Evolutionary conservation across 2,113 vertebrate species (phyloP).

Genomic region (Charadrius vociferus): DNA sequence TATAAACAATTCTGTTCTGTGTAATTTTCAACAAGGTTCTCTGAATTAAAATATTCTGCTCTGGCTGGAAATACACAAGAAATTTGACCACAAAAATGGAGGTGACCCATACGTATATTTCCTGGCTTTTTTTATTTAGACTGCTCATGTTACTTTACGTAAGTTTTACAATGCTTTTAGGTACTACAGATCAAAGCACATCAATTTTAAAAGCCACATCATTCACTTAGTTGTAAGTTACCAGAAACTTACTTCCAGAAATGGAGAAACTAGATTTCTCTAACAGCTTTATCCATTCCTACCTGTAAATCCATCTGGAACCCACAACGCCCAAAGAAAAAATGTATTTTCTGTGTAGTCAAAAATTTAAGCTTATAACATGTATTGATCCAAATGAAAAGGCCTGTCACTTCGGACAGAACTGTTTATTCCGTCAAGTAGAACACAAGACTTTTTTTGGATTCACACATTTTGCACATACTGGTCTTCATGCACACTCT

Average conservation of each 20-base stretch:
- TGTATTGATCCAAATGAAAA: neutral
- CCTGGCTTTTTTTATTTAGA: neutral
- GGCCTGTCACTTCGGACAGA: neutral
- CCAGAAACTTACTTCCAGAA: neutral
- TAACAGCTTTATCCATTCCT: neutral
- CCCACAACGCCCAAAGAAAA: neutral
- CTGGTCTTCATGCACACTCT: slow-evolving; percentile 36
- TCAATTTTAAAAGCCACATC: neutral
- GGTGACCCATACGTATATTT: neutral
- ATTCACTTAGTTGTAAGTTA: neutral
- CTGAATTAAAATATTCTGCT: neutral
- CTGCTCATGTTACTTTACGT: neutral
- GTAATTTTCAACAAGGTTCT: neutral
- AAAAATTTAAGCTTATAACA: neutral
- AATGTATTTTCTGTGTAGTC: neutral
- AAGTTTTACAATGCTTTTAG: neutral
- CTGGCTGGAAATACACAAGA: neutral
- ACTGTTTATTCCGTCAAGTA: neutral
- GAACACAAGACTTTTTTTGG: neutral
- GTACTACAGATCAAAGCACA: neutral
- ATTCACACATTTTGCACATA: slow-evolving; percentile 24
- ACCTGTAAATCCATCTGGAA: neutral
- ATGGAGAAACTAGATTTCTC: neutral
- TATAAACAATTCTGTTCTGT: neutral
- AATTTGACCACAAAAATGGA: neutral